These are phyloP conservation scores for Caradrina clavipalpis DNA, from an alignment of 2,888 invertebrate genomes.

Conservation along the genomic window DNA sequence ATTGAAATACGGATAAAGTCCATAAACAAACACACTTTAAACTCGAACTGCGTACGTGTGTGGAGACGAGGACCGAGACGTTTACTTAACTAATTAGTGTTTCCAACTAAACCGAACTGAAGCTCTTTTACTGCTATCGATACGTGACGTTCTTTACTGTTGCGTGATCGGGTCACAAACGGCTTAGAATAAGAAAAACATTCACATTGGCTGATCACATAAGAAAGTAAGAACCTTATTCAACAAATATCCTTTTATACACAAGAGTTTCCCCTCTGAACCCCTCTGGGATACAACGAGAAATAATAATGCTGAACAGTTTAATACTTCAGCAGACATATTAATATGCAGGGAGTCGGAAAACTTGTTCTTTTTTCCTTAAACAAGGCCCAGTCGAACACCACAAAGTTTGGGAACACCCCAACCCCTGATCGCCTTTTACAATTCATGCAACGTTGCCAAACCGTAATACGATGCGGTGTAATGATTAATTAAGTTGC, in stretches of 20 bases:
- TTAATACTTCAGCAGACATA: conserved; percentile 47
- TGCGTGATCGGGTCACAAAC: conserved; percentile 29
- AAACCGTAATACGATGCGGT: conserved; percentile 42
- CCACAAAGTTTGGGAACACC: conserved; percentile 47
- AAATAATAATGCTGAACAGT: conserved; percentile 45
- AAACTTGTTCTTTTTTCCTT: conserved; percentile 50
- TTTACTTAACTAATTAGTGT: conserved; percentile 69
- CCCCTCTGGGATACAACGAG: conserved; percentile 32
- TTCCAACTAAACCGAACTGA: conserved; percentile 51
- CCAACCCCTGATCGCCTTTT: conserved; percentile 26
- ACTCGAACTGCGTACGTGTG: conserved; percentile 63
- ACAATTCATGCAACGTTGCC: conserved; percentile 62
- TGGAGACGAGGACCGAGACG: conserved; percentile 52
- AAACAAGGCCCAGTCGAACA: conserved; percentile 33
- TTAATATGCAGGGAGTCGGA: conserved; percentile 51
- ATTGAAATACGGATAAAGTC: conserved; percentile 48
- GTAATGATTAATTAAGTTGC: conserved; percentile 56
- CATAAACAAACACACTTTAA: conserved; percentile 61
- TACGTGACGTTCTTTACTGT: conserved; percentile 53
- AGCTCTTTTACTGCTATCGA: conserved; percentile 53
- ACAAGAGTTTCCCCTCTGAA: conserved; percentile 1
- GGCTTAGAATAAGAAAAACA: conserved; percentile 34
- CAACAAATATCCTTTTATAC: conserved; percentile 11
- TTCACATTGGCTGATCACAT: conserved; percentile 17
- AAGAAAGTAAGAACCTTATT: conserved; percentile 19